A percentile compares a stretch with the other conserved stretches of the same genome.
phyloP scores from a whole-genome alignment of 2,888 invertebrate genomes.

The Alloplasta piceator region DNA sequence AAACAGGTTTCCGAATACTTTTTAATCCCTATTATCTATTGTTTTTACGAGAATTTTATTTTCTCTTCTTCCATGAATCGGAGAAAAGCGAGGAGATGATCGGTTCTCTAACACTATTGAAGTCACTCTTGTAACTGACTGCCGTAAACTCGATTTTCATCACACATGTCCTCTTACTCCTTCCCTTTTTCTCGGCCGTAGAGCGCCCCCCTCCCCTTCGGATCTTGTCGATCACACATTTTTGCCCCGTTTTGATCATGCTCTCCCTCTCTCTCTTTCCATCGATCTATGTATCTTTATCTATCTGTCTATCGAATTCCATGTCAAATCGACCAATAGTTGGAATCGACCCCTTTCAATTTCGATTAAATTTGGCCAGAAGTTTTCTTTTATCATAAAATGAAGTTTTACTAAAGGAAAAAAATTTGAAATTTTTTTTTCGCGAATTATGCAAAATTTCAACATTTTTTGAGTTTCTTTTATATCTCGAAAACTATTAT shows the following conservation, averaged over 20 bases:
- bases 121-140: conserved; percentile 59
- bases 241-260: background rate
- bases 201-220: conserved; percentile 45
- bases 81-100: conserved; percentile 11
- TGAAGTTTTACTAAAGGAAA: no score
- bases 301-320: background rate
- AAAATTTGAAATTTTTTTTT: no score
- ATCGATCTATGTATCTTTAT: background rate
- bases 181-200: conserved; percentile 63
- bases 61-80: background rate
- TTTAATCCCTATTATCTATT: background rate
- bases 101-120: conserved; percentile 37
- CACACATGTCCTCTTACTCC: conserved; percentile 69
- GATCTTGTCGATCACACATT: conserved; percentile 36
- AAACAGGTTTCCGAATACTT: conserved; percentile 4
- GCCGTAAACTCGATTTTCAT: conserved; percentile 65
- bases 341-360: no score
- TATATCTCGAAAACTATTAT: no score
- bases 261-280: conserved; percentile 32
- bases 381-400: no score
- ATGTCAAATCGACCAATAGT: no score
- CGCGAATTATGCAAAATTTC: no score
- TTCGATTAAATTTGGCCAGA: no score
- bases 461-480: no score
- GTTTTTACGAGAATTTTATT: conserved; percentile 2